phyloP scores from a whole-genome alignment of 2,888 invertebrate genomes.

The Leuctra nigra region DNA sequence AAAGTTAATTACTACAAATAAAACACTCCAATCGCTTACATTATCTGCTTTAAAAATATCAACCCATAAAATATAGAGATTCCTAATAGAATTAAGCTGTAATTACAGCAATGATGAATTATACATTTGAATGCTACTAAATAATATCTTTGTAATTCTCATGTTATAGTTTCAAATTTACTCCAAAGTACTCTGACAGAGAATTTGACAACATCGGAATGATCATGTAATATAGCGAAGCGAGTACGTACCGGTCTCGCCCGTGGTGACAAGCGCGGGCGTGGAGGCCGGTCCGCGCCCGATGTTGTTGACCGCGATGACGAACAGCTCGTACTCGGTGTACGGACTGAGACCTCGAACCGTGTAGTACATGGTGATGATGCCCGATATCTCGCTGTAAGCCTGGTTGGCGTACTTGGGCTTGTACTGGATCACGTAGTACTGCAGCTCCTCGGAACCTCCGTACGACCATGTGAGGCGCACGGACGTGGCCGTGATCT shows the following conservation, averaged over 20 bases:
- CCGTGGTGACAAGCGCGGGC: constrained; percentile 88
- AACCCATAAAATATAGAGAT: too few species aligned
- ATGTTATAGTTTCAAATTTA: background rate
- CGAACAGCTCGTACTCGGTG: constrained; percentile 94
- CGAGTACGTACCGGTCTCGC: constrained; percentile 85
- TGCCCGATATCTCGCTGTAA: constrained; percentile 87
- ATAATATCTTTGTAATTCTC: background rate
- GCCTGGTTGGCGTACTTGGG: constrained; percentile 90
- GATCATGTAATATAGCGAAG: too few species aligned
- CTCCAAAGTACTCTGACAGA: background rate
- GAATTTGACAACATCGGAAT: too few species aligned
- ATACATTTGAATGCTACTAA: too few species aligned
- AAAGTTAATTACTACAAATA: too few species aligned
- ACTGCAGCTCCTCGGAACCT: constrained; percentile 82
- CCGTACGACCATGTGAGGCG: constrained; percentile 90
- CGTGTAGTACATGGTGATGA: constrained; percentile 87
- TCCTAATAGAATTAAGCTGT: too few species aligned
- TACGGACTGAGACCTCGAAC: constrained; percentile 86
- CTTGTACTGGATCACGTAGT: constrained; percentile 95
- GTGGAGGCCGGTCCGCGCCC: constrained; percentile 86
- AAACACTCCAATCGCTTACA: too few species aligned
- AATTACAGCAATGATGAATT: too few species aligned
- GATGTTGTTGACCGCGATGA: constrained; percentile 90
- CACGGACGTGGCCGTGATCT: constrained; percentile 90
- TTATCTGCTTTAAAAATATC: too few species aligned